These are phyloP conservation scores for Apteryx mantelli DNA, from an alignment of 2,113 vertebrate species.

Conservation along the genomic window DNA sequence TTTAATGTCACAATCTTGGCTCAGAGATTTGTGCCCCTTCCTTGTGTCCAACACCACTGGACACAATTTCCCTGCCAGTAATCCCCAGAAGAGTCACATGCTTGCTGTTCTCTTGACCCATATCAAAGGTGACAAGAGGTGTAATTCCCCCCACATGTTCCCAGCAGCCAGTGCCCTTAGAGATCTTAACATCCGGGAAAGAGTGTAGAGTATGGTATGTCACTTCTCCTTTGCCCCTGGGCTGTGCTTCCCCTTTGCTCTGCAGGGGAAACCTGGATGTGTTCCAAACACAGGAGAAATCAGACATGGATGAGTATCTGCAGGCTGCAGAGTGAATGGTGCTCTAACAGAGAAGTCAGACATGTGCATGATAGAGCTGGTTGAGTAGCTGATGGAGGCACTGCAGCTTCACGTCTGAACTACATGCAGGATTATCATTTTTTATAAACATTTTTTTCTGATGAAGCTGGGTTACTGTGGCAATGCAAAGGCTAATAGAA, in stretches of 20 bases:
- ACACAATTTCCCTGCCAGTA: neutral
- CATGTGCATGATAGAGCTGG: neutral
- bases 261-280: neutral
- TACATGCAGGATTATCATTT: neutral
- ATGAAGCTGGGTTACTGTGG: neutral
- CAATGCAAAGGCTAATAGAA: neutral
- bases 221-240: neutral
- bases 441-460: neutral
- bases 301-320: neutral
- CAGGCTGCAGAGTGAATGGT: neutral
- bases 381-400: neutral
- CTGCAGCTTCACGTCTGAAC: slow-evolving; percentile 5
- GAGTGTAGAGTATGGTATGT: neutral
- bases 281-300: neutral
- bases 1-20: neutral
- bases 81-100: neutral
- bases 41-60: neutral
- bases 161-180: neutral
- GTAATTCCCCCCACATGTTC: neutral
- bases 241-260: neutral
- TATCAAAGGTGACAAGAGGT: neutral
- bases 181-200: neutral
- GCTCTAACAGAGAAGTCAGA: neutral
- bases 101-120: neutral
- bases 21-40: neutral